Base-by-base conservation (phyloP, 2,797 vertebrate species). In the Pangasius macronema region DNA sequence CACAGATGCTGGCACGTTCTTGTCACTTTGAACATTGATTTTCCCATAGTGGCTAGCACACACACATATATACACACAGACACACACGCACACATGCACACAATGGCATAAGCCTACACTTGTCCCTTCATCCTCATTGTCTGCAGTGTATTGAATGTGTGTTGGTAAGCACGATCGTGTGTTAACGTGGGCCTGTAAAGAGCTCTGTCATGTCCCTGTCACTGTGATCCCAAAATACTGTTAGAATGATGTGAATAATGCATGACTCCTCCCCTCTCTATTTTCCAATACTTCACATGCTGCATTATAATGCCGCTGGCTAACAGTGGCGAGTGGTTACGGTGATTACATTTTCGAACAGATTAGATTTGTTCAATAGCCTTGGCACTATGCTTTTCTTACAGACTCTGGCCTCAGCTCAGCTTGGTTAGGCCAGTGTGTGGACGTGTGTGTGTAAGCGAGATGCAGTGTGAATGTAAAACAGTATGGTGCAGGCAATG, bases 201-300 rank as follows among this genome's bases (percentile, higher is more conserved):
- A 73, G 87, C 83, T 87, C 84, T 87, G 89, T 91, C 89, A 90
- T 87, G 87, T 87, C 61, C 70, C 81, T 89, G 90, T 90, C 89
- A 87, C 55, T 87, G 72, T 82, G 77, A 91, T 90, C 90, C 86
- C 46, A 91, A 91, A 91, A 91, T 90, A 90, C 86, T 91, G 86
- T 75, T 83, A 83, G 87, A 90, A 85, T 85, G 87, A 82, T 24
- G 77, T 89, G 86, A 89, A 89, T 88, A 86, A 89, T 91, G 86
- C 85, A 91, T 90, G 86, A 90, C 84, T 89, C 87, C 84, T 84
- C 36, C 88, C 85, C 86, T 92, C 88, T 90, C 73, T 91, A 70
- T 63, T 88, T 87, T 83, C 65, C 86, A 79, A 85, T 81, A 87
- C 61, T 70, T n/a, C 57, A 83, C 36, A 80, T 8, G 30, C n/a